Conservation (phyloP, 2,888 invertebrate species). For the Meliscaeva auricollis region DNA sequence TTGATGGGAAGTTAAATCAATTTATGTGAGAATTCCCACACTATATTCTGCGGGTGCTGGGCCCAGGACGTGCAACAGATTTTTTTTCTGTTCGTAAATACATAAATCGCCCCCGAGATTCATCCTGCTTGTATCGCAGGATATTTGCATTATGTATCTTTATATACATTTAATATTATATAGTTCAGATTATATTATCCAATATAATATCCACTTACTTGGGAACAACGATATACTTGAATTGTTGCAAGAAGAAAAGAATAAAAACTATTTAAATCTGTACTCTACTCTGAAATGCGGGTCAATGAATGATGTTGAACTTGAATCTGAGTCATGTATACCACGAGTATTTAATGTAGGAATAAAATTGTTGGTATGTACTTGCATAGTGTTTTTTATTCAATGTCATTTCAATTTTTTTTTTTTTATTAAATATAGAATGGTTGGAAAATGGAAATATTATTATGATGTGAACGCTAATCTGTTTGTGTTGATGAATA, state of each 20-base stretch:
- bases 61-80: conserved; percentile 58
- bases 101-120: conserved; percentile 45
- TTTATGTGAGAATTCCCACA: conserved; percentile 70
- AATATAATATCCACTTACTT: conserved; percentile 37
- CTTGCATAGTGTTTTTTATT: conserved; percentile 1
- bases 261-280: conserved; percentile 55
- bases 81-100: conserved; percentile 45
- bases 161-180: neutral
- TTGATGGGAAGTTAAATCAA: conserved; percentile 51
- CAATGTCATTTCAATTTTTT: conserved; percentile 27
- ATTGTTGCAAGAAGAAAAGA: conserved; percentile 32
- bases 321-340: conserved; percentile 52
- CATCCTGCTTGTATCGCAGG: conserved; percentile 45
- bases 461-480: conserved; percentile 10
- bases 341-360: neutral
- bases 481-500: conserved; percentile 1
- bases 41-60: conserved; percentile 64
- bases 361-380: neutral
- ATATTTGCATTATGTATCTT: conserved; percentile 60
- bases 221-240: conserved; percentile 37
- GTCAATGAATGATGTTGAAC: conserved; percentile 68
- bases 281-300: conserved; percentile 63
- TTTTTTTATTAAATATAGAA: neutral
- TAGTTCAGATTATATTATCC: conserved; percentile 5
- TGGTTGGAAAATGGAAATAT: conserved; percentile 29